Base-by-base conservation (phyloP, 2,888 invertebrate genomes). In the Lepetodrilus schrolli region DNA sequence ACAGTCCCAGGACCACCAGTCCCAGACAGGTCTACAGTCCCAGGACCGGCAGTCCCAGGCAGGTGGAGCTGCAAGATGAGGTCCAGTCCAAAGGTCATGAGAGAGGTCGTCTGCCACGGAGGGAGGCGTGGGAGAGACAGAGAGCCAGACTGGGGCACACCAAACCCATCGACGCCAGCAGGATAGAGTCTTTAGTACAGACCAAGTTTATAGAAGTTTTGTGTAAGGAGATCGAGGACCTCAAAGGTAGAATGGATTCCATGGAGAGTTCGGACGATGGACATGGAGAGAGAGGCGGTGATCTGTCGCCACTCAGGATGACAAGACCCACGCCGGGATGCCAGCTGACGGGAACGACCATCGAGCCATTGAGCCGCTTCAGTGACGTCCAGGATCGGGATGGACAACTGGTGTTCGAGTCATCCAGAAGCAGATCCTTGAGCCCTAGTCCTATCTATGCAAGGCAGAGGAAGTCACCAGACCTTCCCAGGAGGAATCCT, bases 211-310 rank as follows among this genome's bases (percentile, higher is more conserved):
- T 80, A 21, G 76, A 80, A 26, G 65, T 74, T 0, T 66, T 80
- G n/a, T 72, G 72, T 68, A 80, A 83, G 75, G 86, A 86, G 78
- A 81, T 86, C 23, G 84, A 86, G 75, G 80, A 82, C 30, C 73
- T 86, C 37, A 84, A 83, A 50, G 68, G 83, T n/a, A 86, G 84
- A 69, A 82, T 86, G 74, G 83, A 84, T 37, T 76, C 81, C 23
- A 76, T 86, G 66, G 86, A 85, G 34, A 5, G 43, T n/a, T 51
- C 51, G n/a, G 48, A 48, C 26, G 70, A 66, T 17, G 43, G 21
- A 2, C n/a, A n/a, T n/a, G 51, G n/a, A 1, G 17, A 17, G 47
- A 36, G 43, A 23, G 43, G 68, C 2, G 20, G 17, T 1, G 26
- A 23, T n/a, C n/a, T 51, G 17, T 66, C 72, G 1, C 58, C 72